Evolutionary conservation across 2,113 vertebrate genomes (phyloP).

Genomic region (Lepidothrix coronata): DNA sequence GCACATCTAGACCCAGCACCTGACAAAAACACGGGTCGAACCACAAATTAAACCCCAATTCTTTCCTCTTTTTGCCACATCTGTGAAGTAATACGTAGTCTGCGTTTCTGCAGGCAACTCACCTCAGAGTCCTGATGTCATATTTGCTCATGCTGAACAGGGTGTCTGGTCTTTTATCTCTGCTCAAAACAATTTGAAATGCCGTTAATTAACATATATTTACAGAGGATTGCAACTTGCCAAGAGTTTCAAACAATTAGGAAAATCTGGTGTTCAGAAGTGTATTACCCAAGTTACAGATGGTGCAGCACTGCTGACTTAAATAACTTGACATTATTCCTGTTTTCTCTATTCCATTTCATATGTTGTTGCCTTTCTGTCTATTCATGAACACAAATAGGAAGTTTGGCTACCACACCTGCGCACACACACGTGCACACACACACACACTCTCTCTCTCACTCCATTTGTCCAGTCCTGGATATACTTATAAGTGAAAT

Average conservation of each 20-base stretch:
- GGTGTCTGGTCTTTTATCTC: background rate
- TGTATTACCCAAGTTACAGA: background rate
- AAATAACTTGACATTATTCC: background rate
- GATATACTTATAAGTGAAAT: background rate
- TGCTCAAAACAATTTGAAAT: background rate
- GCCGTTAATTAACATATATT: background rate
- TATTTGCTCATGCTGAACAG: background rate
- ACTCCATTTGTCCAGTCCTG: background rate
- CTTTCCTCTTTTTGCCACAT: background rate
- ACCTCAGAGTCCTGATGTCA: background rate
- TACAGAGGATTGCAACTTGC: background rate
- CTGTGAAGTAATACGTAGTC: background rate
- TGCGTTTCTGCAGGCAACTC: background rate
- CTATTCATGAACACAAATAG: background rate
- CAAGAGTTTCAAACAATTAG: background rate
- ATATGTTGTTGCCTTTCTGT: background rate
- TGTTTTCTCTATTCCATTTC: background rate
- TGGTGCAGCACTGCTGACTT: background rate
- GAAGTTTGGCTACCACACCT: background rate
- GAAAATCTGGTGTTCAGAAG: background rate
- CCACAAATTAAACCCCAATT: background rate
- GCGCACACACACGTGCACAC: accelerated
- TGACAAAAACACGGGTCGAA: background rate
- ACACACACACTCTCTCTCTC: background rate
- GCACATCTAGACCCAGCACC: background rate